Percentiles rank a stretch among this genome's conserved stretches.
phyloP scores from a whole-genome alignment of 2,113 vertebrate species.

The Vulpes lagopus region DNA sequence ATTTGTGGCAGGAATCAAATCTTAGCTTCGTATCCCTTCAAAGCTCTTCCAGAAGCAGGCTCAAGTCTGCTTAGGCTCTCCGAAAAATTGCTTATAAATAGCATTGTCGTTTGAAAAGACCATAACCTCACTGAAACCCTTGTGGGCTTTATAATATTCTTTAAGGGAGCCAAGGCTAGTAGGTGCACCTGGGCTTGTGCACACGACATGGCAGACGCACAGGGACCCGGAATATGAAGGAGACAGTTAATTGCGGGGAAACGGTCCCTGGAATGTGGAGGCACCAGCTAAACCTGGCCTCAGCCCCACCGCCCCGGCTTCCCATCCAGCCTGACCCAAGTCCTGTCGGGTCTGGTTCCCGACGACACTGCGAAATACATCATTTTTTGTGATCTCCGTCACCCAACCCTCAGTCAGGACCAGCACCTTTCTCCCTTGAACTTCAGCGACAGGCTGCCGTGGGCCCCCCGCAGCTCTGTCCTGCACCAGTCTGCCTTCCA shows the following conservation, averaged over 20 bases:
- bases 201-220: accelerated
- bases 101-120: neutral
- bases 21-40: conserved; percentile 2
- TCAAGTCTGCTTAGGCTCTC: neutral
- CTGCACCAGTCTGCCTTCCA: neutral
- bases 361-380: too few species aligned
- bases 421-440: neutral
- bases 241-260: neutral
- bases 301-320: accelerated
- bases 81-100: neutral
- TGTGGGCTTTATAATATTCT: neutral
- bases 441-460: neutral
- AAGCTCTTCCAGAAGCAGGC: conserved; percentile 29
- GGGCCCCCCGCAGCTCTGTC: neutral
- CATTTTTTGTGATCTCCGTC: accelerated
- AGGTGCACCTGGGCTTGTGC: neutral
- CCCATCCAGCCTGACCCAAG: accelerated
- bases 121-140: accelerated
- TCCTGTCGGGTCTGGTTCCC: neutral
- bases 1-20: conserved; percentile 47
- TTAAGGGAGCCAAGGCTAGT: neutral
- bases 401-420: accelerated
- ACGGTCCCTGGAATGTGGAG: neutral
- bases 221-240: neutral
- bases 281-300: neutral